Conservation (phyloP, 2,797 vertebrate genomes). For the Acridotheres tristis region DNA sequence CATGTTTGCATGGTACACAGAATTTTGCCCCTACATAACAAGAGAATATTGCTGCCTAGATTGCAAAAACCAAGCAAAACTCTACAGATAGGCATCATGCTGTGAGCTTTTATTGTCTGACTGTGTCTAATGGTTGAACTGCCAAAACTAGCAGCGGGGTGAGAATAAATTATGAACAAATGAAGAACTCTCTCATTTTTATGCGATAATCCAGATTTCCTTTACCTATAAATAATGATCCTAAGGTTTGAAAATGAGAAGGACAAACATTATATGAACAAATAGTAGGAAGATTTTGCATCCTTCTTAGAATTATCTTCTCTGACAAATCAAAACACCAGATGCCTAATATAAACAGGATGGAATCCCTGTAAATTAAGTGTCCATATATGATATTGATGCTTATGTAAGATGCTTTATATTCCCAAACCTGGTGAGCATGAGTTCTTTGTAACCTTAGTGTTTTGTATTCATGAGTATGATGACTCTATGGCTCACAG, state of each 20-base stretch:
- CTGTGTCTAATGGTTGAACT: constrained; percentile 5
- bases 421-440: background rate
- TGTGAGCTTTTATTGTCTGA: constrained; percentile 57
- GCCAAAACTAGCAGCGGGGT: constrained; percentile 33
- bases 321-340: background rate
- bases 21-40: background rate
- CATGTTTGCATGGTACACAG: background rate
- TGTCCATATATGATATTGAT: background rate
- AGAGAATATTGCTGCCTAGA: background rate
- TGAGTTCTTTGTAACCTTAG: background rate
- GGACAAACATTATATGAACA: background rate
- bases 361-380: background rate
- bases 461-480: background rate
- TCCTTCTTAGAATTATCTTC: background rate
- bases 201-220: background rate
- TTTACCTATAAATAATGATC: constrained; percentile 29
- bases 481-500: background rate
- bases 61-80: background rate
- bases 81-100: background rate
- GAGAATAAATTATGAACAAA: constrained; percentile 28
- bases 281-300: background rate
- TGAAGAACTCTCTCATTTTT: background rate
- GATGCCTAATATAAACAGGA: background rate
- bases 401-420: background rate
- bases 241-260: background rate